Conservation (phyloP, 2,113 vertebrate species). For the Hymenochirus boettgeri region DNA sequence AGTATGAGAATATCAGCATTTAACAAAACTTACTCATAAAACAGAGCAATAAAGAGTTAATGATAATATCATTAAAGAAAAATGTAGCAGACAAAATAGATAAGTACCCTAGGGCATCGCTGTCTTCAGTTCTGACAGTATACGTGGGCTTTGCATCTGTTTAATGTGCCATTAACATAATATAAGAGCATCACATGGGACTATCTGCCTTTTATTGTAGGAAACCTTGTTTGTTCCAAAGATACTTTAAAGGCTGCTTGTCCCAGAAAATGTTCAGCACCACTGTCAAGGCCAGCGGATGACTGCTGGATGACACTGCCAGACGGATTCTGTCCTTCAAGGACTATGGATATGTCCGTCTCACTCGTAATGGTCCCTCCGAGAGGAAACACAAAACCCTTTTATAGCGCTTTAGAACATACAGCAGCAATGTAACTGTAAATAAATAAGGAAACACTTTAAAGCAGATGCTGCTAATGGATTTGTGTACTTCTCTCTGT, state of each 20-base stretch:
- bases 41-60: background rate
- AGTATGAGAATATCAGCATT: too few species aligned
- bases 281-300: background rate
- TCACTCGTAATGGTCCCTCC: too few species aligned
- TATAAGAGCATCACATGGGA: background rate
- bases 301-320: background rate
- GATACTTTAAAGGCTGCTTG: background rate
- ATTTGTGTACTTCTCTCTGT: too few species aligned
- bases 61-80: background rate
- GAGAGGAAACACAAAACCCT: too few species aligned
- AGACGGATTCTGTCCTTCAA: background rate
- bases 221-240: background rate
- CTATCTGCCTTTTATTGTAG: background rate
- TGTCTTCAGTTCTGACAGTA: background rate
- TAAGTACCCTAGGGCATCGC: background rate
- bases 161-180: conserved; percentile 9
- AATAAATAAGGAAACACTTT: too few species aligned
- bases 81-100: background rate
- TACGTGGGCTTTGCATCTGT: background rate
- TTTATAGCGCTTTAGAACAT: too few species aligned
- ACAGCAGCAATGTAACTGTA: too few species aligned
- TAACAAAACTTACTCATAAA: too few species aligned
- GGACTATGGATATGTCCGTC: too few species aligned
- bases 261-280: background rate
- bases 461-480: too few species aligned